Evolutionary conservation across 2,113 vertebrate genomes (phyloP), one percentile per base, ranked within the genome.

Genomic region (Ochotona princeps): DNA sequence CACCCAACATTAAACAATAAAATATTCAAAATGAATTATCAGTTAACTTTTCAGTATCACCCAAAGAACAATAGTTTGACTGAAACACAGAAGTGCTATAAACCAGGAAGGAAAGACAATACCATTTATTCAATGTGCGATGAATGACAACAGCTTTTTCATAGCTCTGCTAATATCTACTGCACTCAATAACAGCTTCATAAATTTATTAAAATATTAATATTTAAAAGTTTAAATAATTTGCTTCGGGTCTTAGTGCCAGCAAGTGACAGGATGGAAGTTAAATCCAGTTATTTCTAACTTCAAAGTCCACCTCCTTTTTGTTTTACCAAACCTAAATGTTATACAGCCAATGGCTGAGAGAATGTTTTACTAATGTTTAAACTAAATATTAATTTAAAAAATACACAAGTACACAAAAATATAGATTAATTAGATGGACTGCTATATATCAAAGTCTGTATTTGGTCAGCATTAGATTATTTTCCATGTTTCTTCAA

Each of bases 241-340:
- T 38, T 81, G 57, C n/a, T 81, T 47, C 74, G 49, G 38, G 47
- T 75, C 70, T 70, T 2, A 65, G 69, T 75, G 54, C 80, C 76
- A 30, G 15, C 70, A 76, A 87, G 9, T 70, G 61, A 35, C 60
- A 67, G 70, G 13, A 32, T 32, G 35, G 38, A 20, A 94, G 47
- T 69, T 90, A 74, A 94, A 80, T 74, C 13, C 74, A 76, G 65
- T 49, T 66, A 26, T 51, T 76, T 87, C 61, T 78, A 23, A 67
- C 44, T 78, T 47, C 15, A 78, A 35, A 72, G 20, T 25, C 26
- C 73, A 66, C 17, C 51, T 66, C 44, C 73, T 76, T 87, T 66
- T 44, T 15, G 51, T 25, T 66, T 72, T 72, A 35, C 38, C 32
- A 72, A 21, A 35, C 38, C 38, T 38, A 72, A 38, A 23, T 72